Base-by-base conservation (phyloP, 2,797 vertebrate species). In the Sebastes oblongus region DNA sequence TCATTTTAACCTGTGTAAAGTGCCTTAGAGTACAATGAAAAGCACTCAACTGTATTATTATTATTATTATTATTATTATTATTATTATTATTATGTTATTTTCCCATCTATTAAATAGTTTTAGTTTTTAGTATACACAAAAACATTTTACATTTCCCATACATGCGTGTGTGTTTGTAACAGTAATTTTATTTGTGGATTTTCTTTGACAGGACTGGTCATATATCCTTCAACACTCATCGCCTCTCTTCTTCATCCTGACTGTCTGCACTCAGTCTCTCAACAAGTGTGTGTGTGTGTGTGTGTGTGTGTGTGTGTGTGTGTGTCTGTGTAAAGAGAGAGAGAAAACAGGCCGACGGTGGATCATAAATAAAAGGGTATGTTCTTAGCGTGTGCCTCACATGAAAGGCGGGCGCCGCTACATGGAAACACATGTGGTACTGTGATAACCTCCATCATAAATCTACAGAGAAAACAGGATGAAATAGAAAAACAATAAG, bases 391-490 rank as follows among this genome's bases (percentile, higher is more conserved):
- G 7, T 83, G 77, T 65, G 67, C 56, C 73, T 77, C 42, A 81
- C 67, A 74, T 83, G 55, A 86, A 77, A 77, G 55, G 25, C 50
- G 55, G 50, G 66, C 73, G 80, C 16, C 3, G 13, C 60, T 82
- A 80, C 76, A 77, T 67, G 70, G 65, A 87, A 87, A 91, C 87
- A 91, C 74, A 88, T 89, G 91, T 86, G 39, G 39, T 80, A 74
- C 34, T 20, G 69, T 11, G 78, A 90, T 86, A 86, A 87, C 62
- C 50, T 78, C 58, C 1, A n/a, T 68, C 27, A 61, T 76, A 71
- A 79, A 80, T 82, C 24, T 24, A 72, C 27, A 39, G 56, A 25
- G 65, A 67, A 34, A 66, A 64, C 27, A 39, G 46, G 24, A 67
- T 1, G 14, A 2, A n/a, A n/a, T 74, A 55, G 4, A 29, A 52